phyloP scores from a whole-genome alignment of 2,113 vertebrate species.

The Callipepla squamata region DNA sequence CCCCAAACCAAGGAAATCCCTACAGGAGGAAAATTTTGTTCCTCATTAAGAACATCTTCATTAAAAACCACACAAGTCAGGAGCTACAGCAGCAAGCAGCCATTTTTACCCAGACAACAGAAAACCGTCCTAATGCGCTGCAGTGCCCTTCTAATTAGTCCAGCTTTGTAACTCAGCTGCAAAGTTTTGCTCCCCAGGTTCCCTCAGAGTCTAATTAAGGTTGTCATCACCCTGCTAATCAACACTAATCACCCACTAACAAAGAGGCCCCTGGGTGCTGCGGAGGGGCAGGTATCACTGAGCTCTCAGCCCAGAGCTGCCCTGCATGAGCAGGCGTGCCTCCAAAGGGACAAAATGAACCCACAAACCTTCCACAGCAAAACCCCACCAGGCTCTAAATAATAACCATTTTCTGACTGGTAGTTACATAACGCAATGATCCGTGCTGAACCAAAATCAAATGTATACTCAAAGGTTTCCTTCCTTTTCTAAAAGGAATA shows the following conservation, averaged over 20 bases:
- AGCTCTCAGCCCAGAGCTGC: not conserved
- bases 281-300: not conserved
- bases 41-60: not conserved
- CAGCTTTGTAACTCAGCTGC: not conserved
- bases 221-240: not conserved
- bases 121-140: not conserved
- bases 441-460: not conserved
- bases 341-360: not conserved
- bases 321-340: fast-evolving
- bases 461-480: not conserved
- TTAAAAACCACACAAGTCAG: not conserved
- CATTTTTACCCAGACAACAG: not conserved
- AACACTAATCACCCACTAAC: too few species aligned
- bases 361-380: not conserved
- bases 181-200: not conserved
- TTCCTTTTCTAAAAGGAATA: not conserved
- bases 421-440: not conserved
- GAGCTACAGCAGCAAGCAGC: not conserved
- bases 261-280: fast-evolving
- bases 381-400: not conserved
- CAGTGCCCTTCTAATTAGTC: not conserved
- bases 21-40: not conserved
- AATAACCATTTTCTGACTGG: not conserved
- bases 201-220: not conserved
- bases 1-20: not conserved